These are phyloP conservation scores for Heliocidaris tuberculata DNA, from an alignment of 35 echinoderm and acorn worm species.

Conservation along the genomic window DNA sequence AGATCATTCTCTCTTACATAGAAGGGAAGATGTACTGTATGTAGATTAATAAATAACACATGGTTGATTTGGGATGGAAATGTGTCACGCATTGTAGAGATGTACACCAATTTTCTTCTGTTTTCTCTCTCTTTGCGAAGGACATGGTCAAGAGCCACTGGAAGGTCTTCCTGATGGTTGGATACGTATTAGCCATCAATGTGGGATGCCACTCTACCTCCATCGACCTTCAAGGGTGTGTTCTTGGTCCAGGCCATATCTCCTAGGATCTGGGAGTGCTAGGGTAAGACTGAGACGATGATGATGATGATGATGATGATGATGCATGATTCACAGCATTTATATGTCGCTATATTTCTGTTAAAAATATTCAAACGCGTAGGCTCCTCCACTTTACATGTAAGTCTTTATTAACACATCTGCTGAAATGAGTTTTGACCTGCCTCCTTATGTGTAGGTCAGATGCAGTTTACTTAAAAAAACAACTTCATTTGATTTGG, in stretches of 20 bases:
- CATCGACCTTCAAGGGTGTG: constrained; percentile 75
- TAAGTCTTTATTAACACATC: no score
- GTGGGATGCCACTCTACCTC: constrained; percentile 84
- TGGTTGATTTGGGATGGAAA: no score
- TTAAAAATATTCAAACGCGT: no score
- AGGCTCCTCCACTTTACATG: no score
- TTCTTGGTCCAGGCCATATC: constrained; percentile 90
- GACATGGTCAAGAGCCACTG: constrained; percentile 61
- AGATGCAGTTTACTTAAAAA: no score
- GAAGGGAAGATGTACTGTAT: no score
- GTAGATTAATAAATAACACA: no score
- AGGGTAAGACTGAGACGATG: constrained; percentile 58
- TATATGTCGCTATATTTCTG: no score
- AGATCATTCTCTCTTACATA: no score
- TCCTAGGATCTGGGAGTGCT: constrained; percentile 77
- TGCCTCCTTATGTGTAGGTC: no score
- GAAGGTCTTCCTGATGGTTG: constrained; percentile 83
- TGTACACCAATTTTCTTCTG: background rate
- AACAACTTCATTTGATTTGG: background rate
- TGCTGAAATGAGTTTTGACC: no score
- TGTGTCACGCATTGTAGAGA: background rate
- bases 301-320: no score
- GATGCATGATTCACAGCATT: background rate
- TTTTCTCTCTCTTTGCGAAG: background rate
- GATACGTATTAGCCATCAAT: constrained; percentile 70